These are phyloP conservation scores for Torymus aiolomorphi DNA, from an alignment of 2,888 invertebrate species.

Conservation along the genomic window DNA sequence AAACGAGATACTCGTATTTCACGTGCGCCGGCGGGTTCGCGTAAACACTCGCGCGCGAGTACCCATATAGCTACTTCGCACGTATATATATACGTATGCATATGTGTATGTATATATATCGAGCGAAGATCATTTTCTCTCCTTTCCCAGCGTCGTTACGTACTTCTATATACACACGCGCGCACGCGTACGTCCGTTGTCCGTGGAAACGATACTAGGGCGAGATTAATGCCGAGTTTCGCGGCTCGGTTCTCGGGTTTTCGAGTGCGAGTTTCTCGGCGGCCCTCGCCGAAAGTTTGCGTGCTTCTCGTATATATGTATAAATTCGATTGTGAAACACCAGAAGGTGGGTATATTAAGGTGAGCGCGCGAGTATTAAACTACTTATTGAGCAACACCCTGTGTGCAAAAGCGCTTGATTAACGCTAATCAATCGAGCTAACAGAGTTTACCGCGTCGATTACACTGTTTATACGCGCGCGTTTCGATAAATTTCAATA, in stretches of 20 bases:
- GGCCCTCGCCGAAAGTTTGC: neutral
- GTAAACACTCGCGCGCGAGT: constrained; percentile 9
- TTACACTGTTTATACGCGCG: too few species aligned
- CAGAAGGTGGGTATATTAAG: too few species aligned
- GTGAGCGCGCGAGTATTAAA: too few species aligned
- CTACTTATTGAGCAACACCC: too few species aligned
- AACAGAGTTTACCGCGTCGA: too few species aligned
- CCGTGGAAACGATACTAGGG: constrained; percentile 6
- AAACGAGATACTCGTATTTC: constrained; percentile 27
- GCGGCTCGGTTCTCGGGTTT: neutral
- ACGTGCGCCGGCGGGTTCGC: constrained; percentile 4
- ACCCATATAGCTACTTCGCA: neutral
- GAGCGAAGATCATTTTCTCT: constrained; percentile 38
- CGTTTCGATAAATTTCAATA: too few species aligned
- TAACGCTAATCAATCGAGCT: too few species aligned
- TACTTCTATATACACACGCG: neutral
- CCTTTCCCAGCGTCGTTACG: neutral
- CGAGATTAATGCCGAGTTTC: constrained; percentile 43
- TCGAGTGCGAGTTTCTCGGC: neutral
- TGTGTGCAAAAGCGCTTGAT: too few species aligned
- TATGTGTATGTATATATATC: neutral
- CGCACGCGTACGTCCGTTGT: too few species aligned
- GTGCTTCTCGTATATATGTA: too few species aligned
- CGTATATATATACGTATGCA: neutral
- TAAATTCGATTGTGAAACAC: too few species aligned